Evolutionary conservation across 2,888 invertebrate species (phyloP).

Genomic region (Drosophila vallismaia): DNA sequence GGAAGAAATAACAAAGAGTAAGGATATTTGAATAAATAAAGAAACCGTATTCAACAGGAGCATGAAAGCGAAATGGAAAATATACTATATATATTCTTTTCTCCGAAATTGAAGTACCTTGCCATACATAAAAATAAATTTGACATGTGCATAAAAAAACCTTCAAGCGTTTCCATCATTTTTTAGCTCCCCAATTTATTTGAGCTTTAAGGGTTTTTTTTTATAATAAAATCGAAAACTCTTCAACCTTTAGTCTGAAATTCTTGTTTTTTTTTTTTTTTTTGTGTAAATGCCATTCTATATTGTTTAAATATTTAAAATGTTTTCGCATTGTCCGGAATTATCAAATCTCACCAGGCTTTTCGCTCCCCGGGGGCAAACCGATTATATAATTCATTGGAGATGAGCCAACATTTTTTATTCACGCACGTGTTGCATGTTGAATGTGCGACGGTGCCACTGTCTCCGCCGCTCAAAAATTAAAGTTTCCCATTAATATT

Average conservation of each 20-base stretch:
- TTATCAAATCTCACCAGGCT: constrained; percentile 30
- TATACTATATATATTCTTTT: constrained; percentile 7
- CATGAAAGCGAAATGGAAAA: constrained; percentile 35
- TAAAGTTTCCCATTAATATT: constrained; percentile 34
- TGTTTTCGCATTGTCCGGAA: constrained; percentile 18
- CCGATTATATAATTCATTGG: constrained; percentile 15
- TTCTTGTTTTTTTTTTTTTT: neutral
- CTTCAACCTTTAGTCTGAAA: neutral
- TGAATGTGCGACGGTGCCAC: neutral
- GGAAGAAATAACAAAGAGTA: constrained; percentile 6
- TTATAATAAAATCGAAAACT: neutral
- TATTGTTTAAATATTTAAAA: constrained; percentile 42
- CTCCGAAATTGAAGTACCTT: neutral
- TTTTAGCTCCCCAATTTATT: neutral
- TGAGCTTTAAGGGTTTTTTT: neutral
- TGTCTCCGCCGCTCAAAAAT: neutral
- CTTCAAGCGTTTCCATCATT: neutral
- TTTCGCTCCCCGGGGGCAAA: constrained; percentile 1
- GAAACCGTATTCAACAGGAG: constrained; percentile 10
- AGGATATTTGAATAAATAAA: constrained; percentile 16
- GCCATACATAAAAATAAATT: neutral
- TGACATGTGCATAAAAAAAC: neutral
- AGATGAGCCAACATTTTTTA: constrained; percentile 5
- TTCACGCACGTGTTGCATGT: constrained; percentile 32
- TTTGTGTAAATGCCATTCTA: constrained; percentile 16